Evolutionary conservation across 2,888 invertebrate species (phyloP), one percentile per base, ranked within the genome.

Genomic region (Trilocha varians): DNA sequence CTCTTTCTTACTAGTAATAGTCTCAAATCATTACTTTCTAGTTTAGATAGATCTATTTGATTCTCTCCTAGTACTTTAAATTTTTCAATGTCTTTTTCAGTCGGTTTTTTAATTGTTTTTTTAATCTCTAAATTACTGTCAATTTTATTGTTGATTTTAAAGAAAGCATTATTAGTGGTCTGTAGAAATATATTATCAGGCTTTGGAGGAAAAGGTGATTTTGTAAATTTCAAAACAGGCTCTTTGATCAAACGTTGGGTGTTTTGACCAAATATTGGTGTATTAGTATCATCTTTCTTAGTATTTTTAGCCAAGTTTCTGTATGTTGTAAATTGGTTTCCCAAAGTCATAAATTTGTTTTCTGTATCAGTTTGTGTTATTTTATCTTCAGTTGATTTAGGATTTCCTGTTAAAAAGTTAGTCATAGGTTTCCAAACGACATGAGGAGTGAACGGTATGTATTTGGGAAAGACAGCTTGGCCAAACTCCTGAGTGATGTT

Each of bases 11-110:
- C 61, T 34, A 78, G 45, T 1, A 61, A n/a, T 13, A 52, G 52
- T 44, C 77, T 59, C 16, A 77, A 55, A 52, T 77, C 75, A 41
- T 44, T 49, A 3, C 44, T 44, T 2, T 53, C 49, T 2, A 71
- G 48, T 3, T 45, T 41, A 1, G 36, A 16, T 1, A 38, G 16
- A 16, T 32, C 25, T 9, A 25, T 1, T 2, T 18, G 33, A 13
- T 42, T 38, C 11, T 34, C 13, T 13, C 3, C 2, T 3, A 16
- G 25, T 33, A 13, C 2, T 11, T 16, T 34, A 16, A 36, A 11
- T 42, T 13, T 51, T 41, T 48, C 45, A 15, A 44, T 38, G 5
- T 44, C 46, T 43, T 32, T 40, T 1, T 33, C 13, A 13, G 13
- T 34, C 8, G 3, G 11, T 13, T 33, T 32, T 15, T 32, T 39